Percentiles rank a stretch among this genome's conserved stretches.
These are phyloP conservation scores for Varanus komodoensis DNA, from an alignment of 2,113 vertebrate species.

Conservation along the genomic window DNA sequence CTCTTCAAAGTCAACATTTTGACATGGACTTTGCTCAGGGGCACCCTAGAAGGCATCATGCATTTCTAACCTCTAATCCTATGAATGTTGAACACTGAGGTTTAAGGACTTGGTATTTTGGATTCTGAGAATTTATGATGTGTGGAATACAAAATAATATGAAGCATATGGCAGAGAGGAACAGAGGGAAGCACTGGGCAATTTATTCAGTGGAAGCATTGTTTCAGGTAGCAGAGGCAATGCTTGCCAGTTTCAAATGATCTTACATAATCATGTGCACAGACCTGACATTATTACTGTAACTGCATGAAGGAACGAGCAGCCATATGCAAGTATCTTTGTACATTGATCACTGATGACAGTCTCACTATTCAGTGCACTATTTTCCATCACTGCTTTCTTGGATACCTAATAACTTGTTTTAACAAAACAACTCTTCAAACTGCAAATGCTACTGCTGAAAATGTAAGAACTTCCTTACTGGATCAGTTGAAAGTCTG, in stretches of 20 bases:
- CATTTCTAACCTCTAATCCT: not conserved
- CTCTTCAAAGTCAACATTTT: not conserved
- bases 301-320: not conserved
- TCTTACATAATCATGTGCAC: not conserved
- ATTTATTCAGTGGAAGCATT: not conserved
- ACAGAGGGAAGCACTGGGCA: not conserved
- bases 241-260: not conserved
- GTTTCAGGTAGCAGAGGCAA: not conserved
- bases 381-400: not conserved
- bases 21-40: not conserved
- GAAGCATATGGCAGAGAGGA: not conserved
- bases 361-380: not conserved
- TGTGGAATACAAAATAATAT: not conserved
- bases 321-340: not conserved
- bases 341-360: not conserved
- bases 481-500: not conserved
- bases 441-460: not conserved
- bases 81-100: not conserved
- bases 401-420: not conserved
- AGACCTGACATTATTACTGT: not conserved
- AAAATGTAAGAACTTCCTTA: not conserved
- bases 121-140: not conserved
- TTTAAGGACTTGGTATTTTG: not conserved
- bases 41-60: not conserved
- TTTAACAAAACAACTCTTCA: not conserved